Conservation (phyloP, 2,888 invertebrate species). For the Caenorhabditis becei region DNA sequence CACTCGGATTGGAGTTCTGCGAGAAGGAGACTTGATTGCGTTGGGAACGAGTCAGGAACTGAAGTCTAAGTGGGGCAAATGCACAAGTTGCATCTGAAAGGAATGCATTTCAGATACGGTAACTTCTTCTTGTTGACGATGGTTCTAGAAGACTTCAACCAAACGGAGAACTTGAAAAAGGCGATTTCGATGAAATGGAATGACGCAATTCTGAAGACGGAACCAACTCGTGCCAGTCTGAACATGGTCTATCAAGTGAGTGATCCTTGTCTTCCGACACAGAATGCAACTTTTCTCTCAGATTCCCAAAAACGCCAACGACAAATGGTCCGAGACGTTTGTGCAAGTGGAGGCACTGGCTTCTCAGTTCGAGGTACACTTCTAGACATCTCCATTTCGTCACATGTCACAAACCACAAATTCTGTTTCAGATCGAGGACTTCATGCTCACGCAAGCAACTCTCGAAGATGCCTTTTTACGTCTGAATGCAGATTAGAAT, state of each 20-base stretch:
- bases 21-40: constrained; percentile 72
- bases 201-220: constrained; percentile 27
- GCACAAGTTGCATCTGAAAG: not conserved
- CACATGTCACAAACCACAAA: not conserved
- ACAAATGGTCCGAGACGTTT: constrained; percentile 30
- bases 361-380: not conserved
- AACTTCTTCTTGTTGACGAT: constrained; percentile 36
- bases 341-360: constrained; percentile 19
- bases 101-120: constrained; percentile 43
- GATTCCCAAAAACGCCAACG: constrained; percentile 22
- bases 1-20: constrained; percentile 74
- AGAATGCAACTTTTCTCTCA: too few species aligned
- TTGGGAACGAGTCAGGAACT: constrained; percentile 75
- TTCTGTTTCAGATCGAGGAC: constrained; percentile 22
- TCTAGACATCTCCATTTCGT: not conserved
- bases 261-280: too few species aligned
- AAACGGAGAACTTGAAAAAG: not conserved
- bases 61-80: constrained; percentile 65
- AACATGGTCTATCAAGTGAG: constrained; percentile 43
- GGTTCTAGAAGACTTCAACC: constrained; percentile 12
- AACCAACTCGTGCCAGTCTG: constrained; percentile 23
- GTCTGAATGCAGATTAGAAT: constrained; percentile 18
- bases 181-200: constrained; percentile 15
- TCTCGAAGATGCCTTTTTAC: constrained; percentile 36
- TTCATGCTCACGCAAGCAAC: constrained; percentile 39